Evolutionary conservation across 2,797 vertebrate species (phyloP).

Genomic region (Melanotaenia trifasciata): DNA sequence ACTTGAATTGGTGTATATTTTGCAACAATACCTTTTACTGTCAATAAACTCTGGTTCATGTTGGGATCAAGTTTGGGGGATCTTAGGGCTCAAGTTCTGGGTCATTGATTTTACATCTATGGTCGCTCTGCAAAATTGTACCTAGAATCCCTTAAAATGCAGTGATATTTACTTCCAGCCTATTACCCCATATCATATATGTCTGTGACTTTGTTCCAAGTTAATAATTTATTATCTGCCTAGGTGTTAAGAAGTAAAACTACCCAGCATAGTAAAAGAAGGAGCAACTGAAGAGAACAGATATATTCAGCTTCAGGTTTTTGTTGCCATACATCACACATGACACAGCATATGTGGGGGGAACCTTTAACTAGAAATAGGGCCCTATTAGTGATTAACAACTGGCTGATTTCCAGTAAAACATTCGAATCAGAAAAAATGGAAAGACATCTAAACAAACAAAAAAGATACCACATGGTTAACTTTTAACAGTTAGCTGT

Average conservation of each 20-base stretch:
- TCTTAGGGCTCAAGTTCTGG: not conserved
- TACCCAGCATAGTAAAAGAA: not conserved
- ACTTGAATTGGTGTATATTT: not conserved
- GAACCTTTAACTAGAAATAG: not conserved
- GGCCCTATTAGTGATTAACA: conserved; percentile 1
- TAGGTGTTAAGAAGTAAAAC: not conserved
- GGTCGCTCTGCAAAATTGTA: not conserved
- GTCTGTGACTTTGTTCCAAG: not conserved
- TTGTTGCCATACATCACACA: not conserved
- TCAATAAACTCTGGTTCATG: not conserved
- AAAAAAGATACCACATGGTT: not conserved
- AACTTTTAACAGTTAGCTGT: not conserved
- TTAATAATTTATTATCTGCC: not conserved
- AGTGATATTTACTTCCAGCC: not conserved
- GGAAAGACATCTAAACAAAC: not conserved
- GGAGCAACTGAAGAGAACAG: not conserved
- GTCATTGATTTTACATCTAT: not conserved
- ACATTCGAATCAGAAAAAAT: not conserved
- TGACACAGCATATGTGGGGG: not conserved
- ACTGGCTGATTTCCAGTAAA: not conserved
- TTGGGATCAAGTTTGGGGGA: not conserved
- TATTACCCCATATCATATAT: not conserved
- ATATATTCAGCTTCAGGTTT: not conserved
- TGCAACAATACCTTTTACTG: not conserved
- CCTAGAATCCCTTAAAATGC: not conserved